A percentile compares a stretch with the other conserved stretches of the same genome.
phyloP scores from a whole-genome alignment of 1,140 invertebrate genomes.

The Riptortus pedestris region DNA sequence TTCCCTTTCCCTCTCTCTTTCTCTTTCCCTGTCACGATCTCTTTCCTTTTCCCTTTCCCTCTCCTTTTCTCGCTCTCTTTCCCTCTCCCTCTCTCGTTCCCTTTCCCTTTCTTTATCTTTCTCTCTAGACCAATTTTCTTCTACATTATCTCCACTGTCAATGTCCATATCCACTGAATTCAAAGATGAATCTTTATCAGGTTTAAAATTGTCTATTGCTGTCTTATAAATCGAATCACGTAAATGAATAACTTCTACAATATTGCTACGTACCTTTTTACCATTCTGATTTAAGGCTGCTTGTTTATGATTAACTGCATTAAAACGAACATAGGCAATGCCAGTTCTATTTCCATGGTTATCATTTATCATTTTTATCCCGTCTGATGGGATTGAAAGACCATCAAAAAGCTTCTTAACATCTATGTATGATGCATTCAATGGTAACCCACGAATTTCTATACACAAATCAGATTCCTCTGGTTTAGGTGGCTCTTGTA shows the following conservation, averaged over 20 bases:
- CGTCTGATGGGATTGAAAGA: conserved; percentile 65
- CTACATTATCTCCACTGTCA: conserved; percentile 21
- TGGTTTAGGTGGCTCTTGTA: not conserved
- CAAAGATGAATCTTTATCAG: conserved; percentile 16
- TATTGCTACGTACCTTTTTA: conserved; percentile 47
- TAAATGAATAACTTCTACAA: conserved; percentile 48
- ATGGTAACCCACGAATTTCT: conserved; percentile 55
- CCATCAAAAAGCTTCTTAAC: conserved; percentile 67
- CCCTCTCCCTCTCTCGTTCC: not conserved
- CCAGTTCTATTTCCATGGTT: conserved; percentile 65
- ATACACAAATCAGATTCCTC: conserved; percentile 45
- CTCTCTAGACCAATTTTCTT: conserved; percentile 5
- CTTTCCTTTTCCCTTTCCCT: not conserved
- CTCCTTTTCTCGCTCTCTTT: not conserved
- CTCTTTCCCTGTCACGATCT: not conserved
- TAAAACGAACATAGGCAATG: conserved; percentile 68
- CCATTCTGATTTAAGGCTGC: conserved; percentile 53
- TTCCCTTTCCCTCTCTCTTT: not conserved
- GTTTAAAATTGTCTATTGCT: conserved; percentile 28
- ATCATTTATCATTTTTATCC: conserved; percentile 76
- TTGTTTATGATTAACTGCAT: conserved; percentile 51
- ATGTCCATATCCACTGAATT: conserved; percentile 8
- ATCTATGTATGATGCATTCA: conserved; percentile 60
- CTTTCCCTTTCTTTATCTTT: not conserved
- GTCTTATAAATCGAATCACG: conserved; percentile 19